Evolutionary conservation across 1,140 invertebrate species (phyloP), one percentile per base, ranked within the genome.

Genomic region (Octopus sinensis): DNA sequence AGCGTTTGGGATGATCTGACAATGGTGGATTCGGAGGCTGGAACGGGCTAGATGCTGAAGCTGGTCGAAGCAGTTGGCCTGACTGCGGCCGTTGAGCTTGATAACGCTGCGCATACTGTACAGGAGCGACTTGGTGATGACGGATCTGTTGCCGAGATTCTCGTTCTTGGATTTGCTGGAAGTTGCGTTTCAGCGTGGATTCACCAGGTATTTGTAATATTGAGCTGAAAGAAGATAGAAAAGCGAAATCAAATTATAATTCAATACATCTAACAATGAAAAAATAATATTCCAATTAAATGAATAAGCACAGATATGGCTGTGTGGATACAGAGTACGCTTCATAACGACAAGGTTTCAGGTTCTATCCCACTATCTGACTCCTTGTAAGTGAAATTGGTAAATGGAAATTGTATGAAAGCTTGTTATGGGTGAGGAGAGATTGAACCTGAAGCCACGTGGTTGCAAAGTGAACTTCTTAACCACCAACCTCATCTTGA

Each of bases 131-230:
- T 71, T 82, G 83, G 12, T 84, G 78, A 23, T 85, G 85, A 53
- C 83, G 84, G 75, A 83, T 82, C n/a, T 85, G 81, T 78, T 85
- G 87, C 84, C 76, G 85, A 23, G 79, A 84, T 79, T 88, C 91
- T 62, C 86, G 85, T 83, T 93, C 93, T 91, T 98, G 97, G 83
- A 99, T 97, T 90, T 98, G 96, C 90, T 98, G 96, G 93, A 99
- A 99, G 91, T 90, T 91, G 54, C 89, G 82, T 68, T 89, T 89
- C 53, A 91, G 84, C 53, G 90, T 91, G 6, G 89, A 90, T 76
- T 91, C 90, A 6, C 90, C 89, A 30, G 89, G 90, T 77, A 91
- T 91, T 86, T 91, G 90, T 81, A 90, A 86, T 73, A 91, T 90
- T 52, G 90, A 91, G 85, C 89, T 90, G 84, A 62, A 82, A 82